Percentiles rank a stretch among this genome's conserved stretches.
These are phyloP conservation scores for Tiphia femorata DNA, from an alignment of 2,888 invertebrate species.

Conservation along the genomic window DNA sequence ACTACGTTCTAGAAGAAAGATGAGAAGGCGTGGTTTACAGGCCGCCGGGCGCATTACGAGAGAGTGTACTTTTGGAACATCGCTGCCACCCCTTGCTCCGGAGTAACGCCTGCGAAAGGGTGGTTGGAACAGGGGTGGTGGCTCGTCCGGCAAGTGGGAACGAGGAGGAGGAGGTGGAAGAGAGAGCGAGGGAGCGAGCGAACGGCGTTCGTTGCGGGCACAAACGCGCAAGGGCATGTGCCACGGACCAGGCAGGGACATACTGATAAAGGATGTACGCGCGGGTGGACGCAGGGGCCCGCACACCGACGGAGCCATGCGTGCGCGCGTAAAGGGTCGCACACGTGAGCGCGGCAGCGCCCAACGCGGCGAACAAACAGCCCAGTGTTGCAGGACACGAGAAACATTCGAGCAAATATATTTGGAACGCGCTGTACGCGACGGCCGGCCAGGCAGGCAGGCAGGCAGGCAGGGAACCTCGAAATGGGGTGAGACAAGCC, in stretches of 20 bases:
- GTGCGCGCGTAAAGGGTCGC: too few relatives aligned
- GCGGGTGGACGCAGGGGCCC: too few relatives aligned
- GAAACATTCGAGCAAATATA: constrained; percentile 18
- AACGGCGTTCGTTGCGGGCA: background rate
- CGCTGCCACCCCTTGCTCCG: constrained; percentile 33
- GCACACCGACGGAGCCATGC: background rate
- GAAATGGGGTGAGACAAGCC: constrained; percentile 40
- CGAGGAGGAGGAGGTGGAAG: too few relatives aligned
- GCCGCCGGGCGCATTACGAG: constrained; percentile 38
- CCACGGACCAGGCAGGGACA: background rate
- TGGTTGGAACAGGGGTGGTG: constrained; percentile 4
- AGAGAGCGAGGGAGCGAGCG: too few relatives aligned
- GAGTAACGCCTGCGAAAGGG: constrained; percentile 21
- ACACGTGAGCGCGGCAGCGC: too few relatives aligned
- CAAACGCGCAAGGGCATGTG: background rate
- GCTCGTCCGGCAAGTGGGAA: too few relatives aligned
- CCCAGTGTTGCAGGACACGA: background rate
- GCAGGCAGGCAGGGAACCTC: too few relatives aligned
- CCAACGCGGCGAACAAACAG: too few relatives aligned
- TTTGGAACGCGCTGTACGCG: constrained; percentile 35
- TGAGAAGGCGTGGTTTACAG: constrained; percentile 38
- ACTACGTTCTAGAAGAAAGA: constrained; percentile 33
- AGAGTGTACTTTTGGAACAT: constrained; percentile 38
- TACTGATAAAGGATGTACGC: background rate
- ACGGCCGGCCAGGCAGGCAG: constrained; percentile 39